Conservation (phyloP, 2,888 invertebrate species). For the Tetranychus piercei region DNA sequence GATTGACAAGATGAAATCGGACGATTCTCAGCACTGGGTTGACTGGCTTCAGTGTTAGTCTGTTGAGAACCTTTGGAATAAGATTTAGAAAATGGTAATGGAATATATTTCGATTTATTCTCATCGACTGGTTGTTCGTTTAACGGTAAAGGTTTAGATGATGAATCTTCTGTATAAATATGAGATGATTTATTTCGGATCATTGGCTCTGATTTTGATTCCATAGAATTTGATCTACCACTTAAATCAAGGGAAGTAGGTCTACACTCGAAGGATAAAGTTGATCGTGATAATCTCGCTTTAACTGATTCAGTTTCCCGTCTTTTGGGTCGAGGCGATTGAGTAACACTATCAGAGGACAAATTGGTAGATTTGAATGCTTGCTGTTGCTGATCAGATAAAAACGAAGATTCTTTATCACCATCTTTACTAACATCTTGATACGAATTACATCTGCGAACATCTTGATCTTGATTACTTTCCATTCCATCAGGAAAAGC, state of each 20-base stretch:
- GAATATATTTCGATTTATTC: background rate
- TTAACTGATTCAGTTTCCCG: conserved; percentile 22
- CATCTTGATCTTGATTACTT: conserved; percentile 12
- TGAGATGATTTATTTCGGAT: background rate
- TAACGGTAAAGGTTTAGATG: too few species aligned
- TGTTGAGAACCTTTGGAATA: background rate
- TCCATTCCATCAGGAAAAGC: conserved; percentile 14
- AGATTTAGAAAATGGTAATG: background rate
- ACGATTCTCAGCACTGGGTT: background rate
- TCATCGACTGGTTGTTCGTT: background rate
- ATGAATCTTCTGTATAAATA: too few species aligned
- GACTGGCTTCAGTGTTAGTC: background rate
- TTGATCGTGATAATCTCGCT: background rate
- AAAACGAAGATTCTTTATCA: conserved; percentile 11
- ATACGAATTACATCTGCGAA: conserved; percentile 25
- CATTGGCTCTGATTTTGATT: background rate
- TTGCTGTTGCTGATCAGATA: background rate
- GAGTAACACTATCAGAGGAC: background rate
- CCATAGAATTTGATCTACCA: background rate
- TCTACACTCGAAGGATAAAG: background rate
- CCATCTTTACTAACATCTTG: conserved; percentile 20
- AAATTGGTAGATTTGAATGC: background rate
- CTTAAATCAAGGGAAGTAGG: background rate
- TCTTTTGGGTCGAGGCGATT: conserved; percentile 25
- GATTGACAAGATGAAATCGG: background rate